A percentile compares a stretch with the other conserved stretches of the same genome.
Evolutionary conservation across 2,797 vertebrate species (phyloP).

Genomic region (Natrix natrix): DNA sequence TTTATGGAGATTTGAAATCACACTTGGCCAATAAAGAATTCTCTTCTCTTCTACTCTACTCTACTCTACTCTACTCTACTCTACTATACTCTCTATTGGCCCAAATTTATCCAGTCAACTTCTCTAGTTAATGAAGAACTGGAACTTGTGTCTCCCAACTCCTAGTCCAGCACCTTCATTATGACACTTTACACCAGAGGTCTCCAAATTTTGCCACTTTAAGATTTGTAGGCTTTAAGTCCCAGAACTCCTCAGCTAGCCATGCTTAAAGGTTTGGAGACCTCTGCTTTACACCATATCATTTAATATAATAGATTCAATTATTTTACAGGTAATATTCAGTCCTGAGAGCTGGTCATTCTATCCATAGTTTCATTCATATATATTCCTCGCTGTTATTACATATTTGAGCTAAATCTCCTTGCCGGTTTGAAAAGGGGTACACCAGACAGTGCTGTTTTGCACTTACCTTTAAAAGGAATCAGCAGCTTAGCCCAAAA

Average conservation of each 20-base stretch:
- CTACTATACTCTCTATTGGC: neutral
- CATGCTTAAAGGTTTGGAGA: neutral
- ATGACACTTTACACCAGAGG: neutral
- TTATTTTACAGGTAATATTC: neutral
- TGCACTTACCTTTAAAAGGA: constrained; percentile 4
- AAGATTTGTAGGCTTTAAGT: neutral
- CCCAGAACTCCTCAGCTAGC: neutral
- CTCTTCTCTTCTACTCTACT: too few species aligned
- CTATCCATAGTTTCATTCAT: neutral
- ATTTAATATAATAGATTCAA: neutral
- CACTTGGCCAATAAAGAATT: too few species aligned
- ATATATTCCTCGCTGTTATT: neutral
- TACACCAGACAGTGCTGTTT: neutral
- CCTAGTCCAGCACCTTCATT: neutral
- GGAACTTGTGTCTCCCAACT: neutral
- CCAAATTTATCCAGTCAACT: neutral
- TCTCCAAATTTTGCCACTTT: neutral
- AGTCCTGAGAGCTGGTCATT: too few species aligned
- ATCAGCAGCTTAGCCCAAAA: neutral
- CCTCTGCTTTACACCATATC: neutral
- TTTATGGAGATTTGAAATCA: neutral
- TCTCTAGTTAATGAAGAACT: neutral
- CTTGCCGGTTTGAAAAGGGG: neutral
- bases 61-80: too few species aligned
- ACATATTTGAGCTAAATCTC: neutral